Evolutionary conservation across 2,888 invertebrate genomes (phyloP), one percentile per base, ranked within the genome.

Genomic region (Gonocerus acuteangulatus): DNA sequence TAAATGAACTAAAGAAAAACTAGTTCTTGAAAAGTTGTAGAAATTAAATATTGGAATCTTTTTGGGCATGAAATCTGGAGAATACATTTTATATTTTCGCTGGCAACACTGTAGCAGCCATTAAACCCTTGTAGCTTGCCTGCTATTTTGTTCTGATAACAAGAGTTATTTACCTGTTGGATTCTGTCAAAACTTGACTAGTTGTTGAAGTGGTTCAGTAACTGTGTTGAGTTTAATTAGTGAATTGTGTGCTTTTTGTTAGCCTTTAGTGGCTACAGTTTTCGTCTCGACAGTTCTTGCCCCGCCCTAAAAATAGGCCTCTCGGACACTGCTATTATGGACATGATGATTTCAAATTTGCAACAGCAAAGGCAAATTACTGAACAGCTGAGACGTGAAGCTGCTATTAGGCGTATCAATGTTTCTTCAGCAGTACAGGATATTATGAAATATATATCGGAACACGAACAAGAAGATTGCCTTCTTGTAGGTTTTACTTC

Each of bases 351-450:
- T 80, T 88, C 91, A 71, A 91, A 87, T 76, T 80, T 95, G 72
- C 94, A 94, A 77, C 94, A 95, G 79, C 95, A 95, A 79, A 84
- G 91, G 71, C 85, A 88, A 77, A 84, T 94, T 68, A 94, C 93
- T 62, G 94, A 95, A 74, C 95, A 95, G 78, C 80, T 95, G 67
- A 83, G 94, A 66, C 82, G 94, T 57, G 95, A 95, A 76, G 93
- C 92, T 56, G 85, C 88, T 45, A 83, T 95, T 62, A 89, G 87
- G 72, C 82, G 95, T 61, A 84, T 93, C 71, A 86, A 87, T 45
- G 82, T 83, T 19, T 93, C 94, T 32, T 86, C 87, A 70, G 94
- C 93, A n/a, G 89, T 94, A 62, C 86, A 88, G 67, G 89, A 95
- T 70, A 91, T 95, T 69, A 87, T 94, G 73, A 90, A 91, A 73